Evolutionary conservation across 1,140 invertebrate species (phyloP), one percentile per base, ranked within the genome.

Genomic region (Drosophila burlai): DNA sequence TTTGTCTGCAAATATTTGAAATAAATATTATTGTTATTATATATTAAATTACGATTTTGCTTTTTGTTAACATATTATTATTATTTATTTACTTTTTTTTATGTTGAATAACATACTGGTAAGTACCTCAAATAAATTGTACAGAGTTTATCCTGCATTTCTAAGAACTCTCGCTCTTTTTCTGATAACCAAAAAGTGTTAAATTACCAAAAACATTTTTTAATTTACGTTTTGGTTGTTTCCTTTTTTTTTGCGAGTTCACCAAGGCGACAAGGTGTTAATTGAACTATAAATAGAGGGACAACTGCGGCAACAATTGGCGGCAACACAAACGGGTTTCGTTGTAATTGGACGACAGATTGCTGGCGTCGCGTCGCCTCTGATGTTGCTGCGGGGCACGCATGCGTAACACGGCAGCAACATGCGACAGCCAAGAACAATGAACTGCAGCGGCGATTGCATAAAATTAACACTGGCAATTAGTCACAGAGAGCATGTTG

Each of bases 321-420:
- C 75, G 62, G 64, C 40, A 62, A 71, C 43, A 80, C 81, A 83
- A 80, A 66, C 65, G 71, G 59, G 71, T 72, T 73, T 61, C 38
- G 38, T 31, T 61, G 71, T 73, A 73, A 73, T 73, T 73, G 71
- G 68, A 42, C 38, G 54, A 74, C 72, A 60, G 69, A 63, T 52
- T 86, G 81, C 78, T 68, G 31, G 15, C 15, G 15, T 16, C 42
- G 38, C 38, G 45, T 61, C 31, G 45, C 67, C 57, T 63, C 81
- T 7, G n/a, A 21, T 18, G 31, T 11, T 16, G 40, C 43, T 52
- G 73, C 59, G 63, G 50, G 84, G 71, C 73, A 71, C 82, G 81
- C 84, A 84, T 84, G 84, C 84, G 84, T 89, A 89, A 81, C 84
- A 66, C 83, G 73, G 80, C 83, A 42, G 79, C 83, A 82, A 54